A percentile compares a stretch with the other conserved stretches of the same genome.
Conservation (phyloP, 2,113 vertebrate genomes). For the Phrynocephalus versicolor region DNA sequence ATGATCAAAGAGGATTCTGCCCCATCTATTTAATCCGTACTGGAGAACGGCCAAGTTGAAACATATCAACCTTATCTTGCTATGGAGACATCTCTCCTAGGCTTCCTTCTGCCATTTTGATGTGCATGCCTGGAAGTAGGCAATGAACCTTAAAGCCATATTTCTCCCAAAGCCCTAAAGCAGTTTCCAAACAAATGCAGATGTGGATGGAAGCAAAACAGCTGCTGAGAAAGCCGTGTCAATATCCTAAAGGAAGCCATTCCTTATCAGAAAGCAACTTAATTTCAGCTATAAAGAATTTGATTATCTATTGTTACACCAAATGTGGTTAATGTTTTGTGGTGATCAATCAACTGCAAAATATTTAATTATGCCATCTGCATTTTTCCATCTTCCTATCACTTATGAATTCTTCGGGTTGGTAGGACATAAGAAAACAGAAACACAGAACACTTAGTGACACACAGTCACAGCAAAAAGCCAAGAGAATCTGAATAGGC, state of each 20-base stretch:
- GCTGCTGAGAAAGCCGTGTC: slow-evolving; percentile 77
- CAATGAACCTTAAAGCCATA: slow-evolving; percentile 72
- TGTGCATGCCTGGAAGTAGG: slow-evolving; percentile 54
- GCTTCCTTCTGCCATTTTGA: slow-evolving; percentile 64
- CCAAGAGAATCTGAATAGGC: slow-evolving; percentile 60
- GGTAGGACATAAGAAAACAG: slow-evolving; percentile 66
- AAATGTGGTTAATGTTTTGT: slow-evolving; percentile 87
- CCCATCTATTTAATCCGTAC: slow-evolving; percentile 29
- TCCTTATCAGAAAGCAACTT: slow-evolving; percentile 78
- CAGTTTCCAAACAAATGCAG: slow-evolving; percentile 78
- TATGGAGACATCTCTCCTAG: slow-evolving; percentile 12
- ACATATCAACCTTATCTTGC: slow-evolving; percentile 38
- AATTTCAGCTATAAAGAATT: slow-evolving; percentile 82
- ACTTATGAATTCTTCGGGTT: slow-evolving; percentile 73
- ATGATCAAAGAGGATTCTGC: not conserved
- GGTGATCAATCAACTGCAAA: slow-evolving; percentile 86
- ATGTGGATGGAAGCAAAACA: slow-evolving; percentile 76
- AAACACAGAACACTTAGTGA: slow-evolving; percentile 58
- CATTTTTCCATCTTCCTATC: slow-evolving; percentile 78
- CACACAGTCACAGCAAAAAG: slow-evolving; percentile 13
- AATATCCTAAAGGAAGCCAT: slow-evolving; percentile 82
- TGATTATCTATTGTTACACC: slow-evolving; percentile 82
- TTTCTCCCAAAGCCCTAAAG: slow-evolving; percentile 70
- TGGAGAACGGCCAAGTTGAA: slow-evolving; percentile 19
- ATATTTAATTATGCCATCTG: slow-evolving; percentile 83